Evolutionary conservation across 1,140 invertebrate genomes (phyloP), one percentile per base, ranked within the genome.

Genomic region (Lordiphosa collinella): DNA sequence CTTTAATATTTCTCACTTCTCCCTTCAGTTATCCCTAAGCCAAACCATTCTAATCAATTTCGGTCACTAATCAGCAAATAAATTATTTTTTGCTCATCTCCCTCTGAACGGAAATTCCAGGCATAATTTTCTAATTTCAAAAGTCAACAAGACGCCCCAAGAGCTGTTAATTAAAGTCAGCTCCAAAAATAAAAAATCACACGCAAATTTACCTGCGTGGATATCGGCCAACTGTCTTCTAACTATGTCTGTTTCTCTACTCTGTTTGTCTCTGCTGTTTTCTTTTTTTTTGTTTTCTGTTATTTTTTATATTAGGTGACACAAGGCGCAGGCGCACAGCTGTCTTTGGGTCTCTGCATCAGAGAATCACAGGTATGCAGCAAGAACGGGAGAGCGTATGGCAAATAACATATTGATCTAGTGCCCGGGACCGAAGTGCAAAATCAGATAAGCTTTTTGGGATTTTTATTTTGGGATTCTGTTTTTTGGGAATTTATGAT

Each of bases 61-160:
- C 18, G 18, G 3, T 4, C 18, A 18, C 18, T 18, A 18, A 18
- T 18, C 18, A 18, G 18, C 18, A 47, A 68, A 66, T 31, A 25
- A 25, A 22, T 60, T 38, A 35, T 55, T 55, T 41, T 55, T 58
- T 50, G 34, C 53, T 51, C 48, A 55, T 62, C 48, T 46, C 52
- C 31, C 49, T 40, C 52, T 35, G 56, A 84, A 55, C 78, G 78
- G 78, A 82, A 84, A 82, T 82, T 82, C 78, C 78, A 84, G 63
- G 62, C 78, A 82, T 82, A 78, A 64, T 84, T 85, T 82, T 61
- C 78, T 84, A 84, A 82, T 78, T 82, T 82, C 58, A 63, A 67
- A 60, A 82, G 41, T 57, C 76, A 67, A 74, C 47, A 55, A 34
- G 47, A 36, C 53, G 49, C 43, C 31, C 43, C 43, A 46, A 59